Conservation (phyloP, 2,113 vertebrate species). For the Muscicapa adusta region DNA sequence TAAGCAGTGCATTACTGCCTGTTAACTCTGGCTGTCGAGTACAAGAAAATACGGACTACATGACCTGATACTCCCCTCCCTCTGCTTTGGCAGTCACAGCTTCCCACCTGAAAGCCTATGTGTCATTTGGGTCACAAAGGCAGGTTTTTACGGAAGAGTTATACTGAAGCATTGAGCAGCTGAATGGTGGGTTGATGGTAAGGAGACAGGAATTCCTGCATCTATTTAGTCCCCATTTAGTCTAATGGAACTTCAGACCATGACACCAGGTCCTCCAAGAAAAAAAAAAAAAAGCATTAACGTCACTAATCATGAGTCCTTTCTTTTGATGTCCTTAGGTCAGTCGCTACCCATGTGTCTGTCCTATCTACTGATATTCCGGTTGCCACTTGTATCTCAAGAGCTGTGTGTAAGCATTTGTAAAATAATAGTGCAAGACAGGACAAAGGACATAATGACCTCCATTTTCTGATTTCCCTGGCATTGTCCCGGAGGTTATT, state of each 20-base stretch:
- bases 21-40: background rate
- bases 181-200: fast-evolving
- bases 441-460: background rate
- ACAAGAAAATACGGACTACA: background rate
- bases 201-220: background rate
- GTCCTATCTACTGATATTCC: background rate
- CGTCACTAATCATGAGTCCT: background rate
- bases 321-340: background rate
- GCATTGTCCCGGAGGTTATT: background rate
- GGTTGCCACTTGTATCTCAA: background rate
- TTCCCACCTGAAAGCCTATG: background rate
- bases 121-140: background rate
- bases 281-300: background rate
- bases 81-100: background rate
- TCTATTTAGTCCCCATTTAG: background rate
- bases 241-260: background rate
- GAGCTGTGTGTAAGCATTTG: background rate
- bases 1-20: background rate
- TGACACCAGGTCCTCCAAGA: background rate
- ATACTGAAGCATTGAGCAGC: background rate
- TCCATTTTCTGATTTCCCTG: background rate
- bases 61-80: background rate
- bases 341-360: fast-evolving
- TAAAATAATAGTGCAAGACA: background rate
- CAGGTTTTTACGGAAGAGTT: background rate